phyloP scores from a whole-genome alignment of 2,888 invertebrate species.

The Papilio gigon region DNA sequence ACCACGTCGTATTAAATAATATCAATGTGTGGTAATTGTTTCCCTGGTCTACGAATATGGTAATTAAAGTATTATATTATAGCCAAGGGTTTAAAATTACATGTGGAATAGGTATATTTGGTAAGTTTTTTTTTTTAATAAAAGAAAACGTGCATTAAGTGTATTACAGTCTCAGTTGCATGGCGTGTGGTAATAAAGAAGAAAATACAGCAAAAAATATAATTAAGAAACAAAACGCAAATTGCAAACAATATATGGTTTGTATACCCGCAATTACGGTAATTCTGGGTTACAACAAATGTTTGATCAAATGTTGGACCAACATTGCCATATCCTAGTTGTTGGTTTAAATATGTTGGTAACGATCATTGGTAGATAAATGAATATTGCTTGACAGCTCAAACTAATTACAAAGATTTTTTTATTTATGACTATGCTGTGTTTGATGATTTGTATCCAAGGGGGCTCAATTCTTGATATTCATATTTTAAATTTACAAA shows the following conservation, averaged over 20 bases:
- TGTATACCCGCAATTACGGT: conserved; percentile 28
- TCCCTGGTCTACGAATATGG: neutral
- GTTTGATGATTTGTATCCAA: no score
- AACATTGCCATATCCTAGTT: neutral
- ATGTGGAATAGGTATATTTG: neutral
- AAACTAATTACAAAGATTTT: no score
- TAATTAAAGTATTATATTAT: conserved; percentile 8
- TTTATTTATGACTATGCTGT: no score
- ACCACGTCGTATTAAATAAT: neutral
- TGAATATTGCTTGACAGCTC: neutral
- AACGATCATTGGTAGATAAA: neutral
- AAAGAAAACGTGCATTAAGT: conserved; percentile 8
- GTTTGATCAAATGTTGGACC: conserved; percentile 24
- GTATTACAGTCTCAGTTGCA: conserved; percentile 33
- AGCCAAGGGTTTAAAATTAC: neutral
- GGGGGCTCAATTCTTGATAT: no score
- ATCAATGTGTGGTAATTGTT: neutral
- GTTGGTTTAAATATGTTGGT: neutral
- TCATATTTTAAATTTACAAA: no score
- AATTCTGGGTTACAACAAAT: conserved; percentile 22
- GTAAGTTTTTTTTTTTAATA: neutral
- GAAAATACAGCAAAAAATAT: conserved; percentile 31
- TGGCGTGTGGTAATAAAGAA: conserved; percentile 37
- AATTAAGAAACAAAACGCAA: conserved; percentile 35
- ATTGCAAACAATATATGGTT: conserved; percentile 33